A percentile compares a stretch with the other conserved stretches of the same genome.
phyloP scores from a whole-genome alignment of 2,797 vertebrate species.

The Oceanodroma leucorhoa region DNA sequence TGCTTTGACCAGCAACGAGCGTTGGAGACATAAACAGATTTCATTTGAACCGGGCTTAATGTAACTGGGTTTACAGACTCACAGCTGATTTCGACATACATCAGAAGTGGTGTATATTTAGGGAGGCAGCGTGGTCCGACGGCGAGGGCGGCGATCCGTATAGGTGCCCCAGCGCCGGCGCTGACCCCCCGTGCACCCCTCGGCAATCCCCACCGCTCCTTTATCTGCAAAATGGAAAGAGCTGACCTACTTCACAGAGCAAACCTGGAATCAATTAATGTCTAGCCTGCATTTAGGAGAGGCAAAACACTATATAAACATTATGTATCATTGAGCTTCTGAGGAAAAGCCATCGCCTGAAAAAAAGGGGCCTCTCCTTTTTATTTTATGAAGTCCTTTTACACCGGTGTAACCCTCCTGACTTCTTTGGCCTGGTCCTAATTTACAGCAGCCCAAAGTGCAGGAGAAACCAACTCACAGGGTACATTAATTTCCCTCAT shows the following conservation, averaged over 20 bases:
- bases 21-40: slow-evolving; percentile 47
- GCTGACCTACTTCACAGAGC: slow-evolving; percentile 22
- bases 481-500: background rate
- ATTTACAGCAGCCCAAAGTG: background rate
- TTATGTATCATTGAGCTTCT: slow-evolving; percentile 63
- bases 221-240: slow-evolving; percentile 16
- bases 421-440: background rate
- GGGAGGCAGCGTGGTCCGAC: background rate
- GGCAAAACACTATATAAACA: slow-evolving; percentile 62
- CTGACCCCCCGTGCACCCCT: background rate
- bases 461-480: background rate
- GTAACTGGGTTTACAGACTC: slow-evolving; percentile 29
- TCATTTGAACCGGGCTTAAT: slow-evolving; percentile 26
- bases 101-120: background rate
- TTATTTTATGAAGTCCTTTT: background rate
- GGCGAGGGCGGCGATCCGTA: background rate
- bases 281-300: slow-evolving; percentile 52
- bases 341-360: slow-evolving; percentile 30
- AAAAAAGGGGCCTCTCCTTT: slow-evolving; percentile 38
- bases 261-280: slow-evolving; percentile 67
- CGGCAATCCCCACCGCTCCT: background rate
- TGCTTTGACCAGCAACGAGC: background rate
- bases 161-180: background rate
- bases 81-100: background rate
- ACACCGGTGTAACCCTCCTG: background rate